Evolutionary conservation across 2,797 vertebrate genomes (phyloP).

Genomic region (Echeneis naucrates): DNA sequence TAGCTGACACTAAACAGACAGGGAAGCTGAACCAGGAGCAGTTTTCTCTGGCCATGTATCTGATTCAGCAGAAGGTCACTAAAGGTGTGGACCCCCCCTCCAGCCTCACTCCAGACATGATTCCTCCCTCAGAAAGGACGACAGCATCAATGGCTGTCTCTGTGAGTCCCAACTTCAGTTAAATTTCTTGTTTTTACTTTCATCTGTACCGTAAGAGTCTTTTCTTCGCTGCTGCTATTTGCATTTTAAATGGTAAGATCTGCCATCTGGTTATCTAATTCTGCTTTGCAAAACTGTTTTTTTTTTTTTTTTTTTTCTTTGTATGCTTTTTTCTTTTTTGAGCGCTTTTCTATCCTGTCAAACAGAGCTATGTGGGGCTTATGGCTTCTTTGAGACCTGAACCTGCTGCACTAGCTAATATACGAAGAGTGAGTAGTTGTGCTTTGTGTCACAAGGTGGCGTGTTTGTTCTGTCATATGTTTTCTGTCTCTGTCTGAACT

Average conservation of each 20-base stretch:
- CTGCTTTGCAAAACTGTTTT: slow-evolving; percentile 8
- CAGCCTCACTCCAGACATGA: slow-evolving; percentile 92
- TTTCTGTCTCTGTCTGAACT: slow-evolving; percentile 15
- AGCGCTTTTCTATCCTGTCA: slow-evolving; percentile 47
- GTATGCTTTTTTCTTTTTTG: slow-evolving; percentile 45
- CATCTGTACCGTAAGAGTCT: neutral
- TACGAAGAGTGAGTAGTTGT: slow-evolving; percentile 86
- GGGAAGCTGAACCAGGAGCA: slow-evolving; percentile 95
- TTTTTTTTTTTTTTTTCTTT: slow-evolving; percentile 28
- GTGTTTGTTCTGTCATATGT: slow-evolving; percentile 39
- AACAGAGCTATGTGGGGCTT: slow-evolving; percentile 83
- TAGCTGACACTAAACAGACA: slow-evolving; percentile 93
- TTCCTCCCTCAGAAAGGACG: slow-evolving; percentile 93
- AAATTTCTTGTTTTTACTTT: neutral
- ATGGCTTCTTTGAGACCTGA: slow-evolving; percentile 84
- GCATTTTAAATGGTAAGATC: slow-evolving; percentile 23
- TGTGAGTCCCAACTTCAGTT: slow-evolving; percentile 75
- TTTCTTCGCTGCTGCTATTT: slow-evolving; percentile 12
- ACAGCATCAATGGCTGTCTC: slow-evolving; percentile 76
- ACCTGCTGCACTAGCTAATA: slow-evolving; percentile 78
- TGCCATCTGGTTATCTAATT: slow-evolving; percentile 28
- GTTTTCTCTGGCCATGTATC: slow-evolving; percentile 95
- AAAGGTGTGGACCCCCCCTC: slow-evolving; percentile 95
- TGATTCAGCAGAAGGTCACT: slow-evolving; percentile 95
- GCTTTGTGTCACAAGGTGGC: slow-evolving; percentile 61